These are phyloP conservation scores for Lutjanus erythropterus DNA, from an alignment of 2,113 vertebrate species.

Conservation along the genomic window DNA sequence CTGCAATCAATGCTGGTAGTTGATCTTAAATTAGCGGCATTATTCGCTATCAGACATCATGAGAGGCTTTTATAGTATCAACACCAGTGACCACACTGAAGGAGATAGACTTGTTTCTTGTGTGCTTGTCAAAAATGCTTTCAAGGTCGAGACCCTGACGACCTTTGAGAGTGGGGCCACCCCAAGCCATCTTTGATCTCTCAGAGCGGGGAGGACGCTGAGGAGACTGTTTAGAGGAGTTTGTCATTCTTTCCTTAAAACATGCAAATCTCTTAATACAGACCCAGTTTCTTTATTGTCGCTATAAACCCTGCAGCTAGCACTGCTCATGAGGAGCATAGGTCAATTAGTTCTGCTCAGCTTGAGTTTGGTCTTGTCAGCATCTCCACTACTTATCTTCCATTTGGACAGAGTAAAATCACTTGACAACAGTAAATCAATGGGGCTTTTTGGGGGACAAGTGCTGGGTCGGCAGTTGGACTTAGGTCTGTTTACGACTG, in stretches of 20 bases:
- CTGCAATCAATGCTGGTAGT: background rate
- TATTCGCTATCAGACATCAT: background rate
- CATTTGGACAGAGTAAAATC: constrained; percentile 46
- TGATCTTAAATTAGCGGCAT: constrained; percentile 22
- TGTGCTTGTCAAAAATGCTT: constrained; percentile 66
- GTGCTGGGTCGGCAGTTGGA: constrained; percentile 36
- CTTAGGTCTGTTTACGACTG: constrained; percentile 31
- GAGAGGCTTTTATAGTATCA: constrained; percentile 10
- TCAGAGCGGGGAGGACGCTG: constrained; percentile 6
- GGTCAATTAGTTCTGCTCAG: constrained; percentile 46
- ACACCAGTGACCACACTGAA: constrained; percentile 46
- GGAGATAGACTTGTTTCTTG: constrained; percentile 61
- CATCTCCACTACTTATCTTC: constrained; percentile 55
- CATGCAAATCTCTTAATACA: constrained; percentile 67
- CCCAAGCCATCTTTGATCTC: constrained; percentile 68
- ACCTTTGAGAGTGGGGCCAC: constrained; percentile 57
- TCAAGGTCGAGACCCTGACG: constrained; percentile 54
- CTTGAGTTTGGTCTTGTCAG: constrained; percentile 52
- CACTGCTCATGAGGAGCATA: constrained; percentile 5
- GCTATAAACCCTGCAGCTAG: background rate
- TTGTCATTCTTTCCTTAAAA: constrained; percentile 63
- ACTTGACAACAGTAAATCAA: constrained; percentile 59
- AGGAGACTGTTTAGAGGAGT: constrained; percentile 20
- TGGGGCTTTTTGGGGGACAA: constrained; percentile 19
- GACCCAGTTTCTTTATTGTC: constrained; percentile 31